phyloP scores from a whole-genome alignment of 2,797 vertebrate species.

The Mormyrops boulengeri region DNA sequence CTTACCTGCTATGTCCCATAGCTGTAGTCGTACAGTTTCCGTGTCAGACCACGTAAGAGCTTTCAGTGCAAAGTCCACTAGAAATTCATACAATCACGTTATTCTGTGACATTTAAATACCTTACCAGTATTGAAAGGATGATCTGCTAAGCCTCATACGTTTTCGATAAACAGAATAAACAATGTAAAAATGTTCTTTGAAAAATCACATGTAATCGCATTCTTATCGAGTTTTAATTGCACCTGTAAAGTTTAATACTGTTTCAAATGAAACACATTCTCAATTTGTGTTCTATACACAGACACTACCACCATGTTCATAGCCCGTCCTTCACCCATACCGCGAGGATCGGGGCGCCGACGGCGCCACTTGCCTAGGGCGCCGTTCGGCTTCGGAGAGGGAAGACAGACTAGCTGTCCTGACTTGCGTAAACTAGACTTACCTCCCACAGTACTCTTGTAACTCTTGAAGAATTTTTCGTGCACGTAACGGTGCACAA shows the following conservation, averaged over 20 bases:
- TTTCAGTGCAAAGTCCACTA: constrained; percentile 75
- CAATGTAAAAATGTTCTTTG: not conserved
- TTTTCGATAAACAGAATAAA: not conserved
- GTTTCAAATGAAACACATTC: not conserved
- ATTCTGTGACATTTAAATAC: constrained; percentile 2
- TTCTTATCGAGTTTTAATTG: not conserved
- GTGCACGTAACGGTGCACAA: constrained; percentile 72
- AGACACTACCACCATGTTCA: not conserved
- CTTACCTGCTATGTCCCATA: constrained; percentile 76
- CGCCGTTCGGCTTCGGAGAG: not conserved
- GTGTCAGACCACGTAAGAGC: constrained; percentile 72
- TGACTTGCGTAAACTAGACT: constrained; percentile 10
- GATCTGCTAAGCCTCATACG: not conserved
- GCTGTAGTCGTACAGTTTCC: constrained; percentile 64
- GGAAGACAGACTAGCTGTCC: not conserved
- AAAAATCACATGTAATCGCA: not conserved
- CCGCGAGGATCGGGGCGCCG: not conserved
- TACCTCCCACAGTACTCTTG: constrained; percentile 80
- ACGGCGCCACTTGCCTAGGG: not conserved
- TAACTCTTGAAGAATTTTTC: constrained; percentile 74
- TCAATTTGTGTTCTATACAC: not conserved
- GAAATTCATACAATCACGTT: constrained; percentile 35
- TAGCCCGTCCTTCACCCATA: not conserved
- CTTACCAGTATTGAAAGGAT: not conserved
- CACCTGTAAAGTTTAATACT: not conserved